Evolutionary conservation across 2,113 vertebrate genomes (phyloP).

Genomic region (Cephalopterus ornatus): DNA sequence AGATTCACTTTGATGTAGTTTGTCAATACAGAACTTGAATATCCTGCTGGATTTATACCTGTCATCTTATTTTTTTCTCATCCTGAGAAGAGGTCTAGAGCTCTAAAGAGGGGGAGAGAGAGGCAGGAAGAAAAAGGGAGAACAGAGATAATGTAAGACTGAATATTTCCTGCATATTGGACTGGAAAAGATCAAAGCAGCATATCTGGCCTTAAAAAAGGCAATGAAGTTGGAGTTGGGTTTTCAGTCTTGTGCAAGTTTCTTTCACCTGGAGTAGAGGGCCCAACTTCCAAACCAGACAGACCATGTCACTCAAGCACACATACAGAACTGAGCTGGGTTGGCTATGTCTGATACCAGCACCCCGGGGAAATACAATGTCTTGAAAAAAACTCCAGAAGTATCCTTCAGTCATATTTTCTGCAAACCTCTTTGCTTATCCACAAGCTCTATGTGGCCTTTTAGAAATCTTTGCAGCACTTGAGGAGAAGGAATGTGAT

Average conservation of each 20-base stretch:
- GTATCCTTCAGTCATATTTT: background rate
- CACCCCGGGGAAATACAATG: background rate
- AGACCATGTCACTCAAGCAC: background rate
- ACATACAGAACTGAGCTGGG: background rate
- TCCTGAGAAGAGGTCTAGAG: background rate
- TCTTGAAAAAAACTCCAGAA: background rate
- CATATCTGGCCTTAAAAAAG: background rate
- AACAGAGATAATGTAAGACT: background rate
- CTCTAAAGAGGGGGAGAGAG: background rate
- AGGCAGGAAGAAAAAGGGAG: background rate
- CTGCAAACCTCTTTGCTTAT: background rate
- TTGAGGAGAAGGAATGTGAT: background rate
- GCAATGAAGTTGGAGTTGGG: background rate
- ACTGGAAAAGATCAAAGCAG: background rate
- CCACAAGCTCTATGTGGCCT: background rate
- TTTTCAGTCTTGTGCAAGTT: background rate
- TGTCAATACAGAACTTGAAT: background rate
- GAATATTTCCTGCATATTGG: background rate
- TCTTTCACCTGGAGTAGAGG: background rate
- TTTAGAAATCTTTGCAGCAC: background rate
- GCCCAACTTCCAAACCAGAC: background rate
- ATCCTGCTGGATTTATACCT: background rate
- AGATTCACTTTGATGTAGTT: background rate
- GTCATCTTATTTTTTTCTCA: background rate
- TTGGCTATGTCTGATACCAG: rapidly evolving